phyloP scores from a whole-genome alignment of 2,888 invertebrate genomes.

The Lamellibrachia columna region DNA sequence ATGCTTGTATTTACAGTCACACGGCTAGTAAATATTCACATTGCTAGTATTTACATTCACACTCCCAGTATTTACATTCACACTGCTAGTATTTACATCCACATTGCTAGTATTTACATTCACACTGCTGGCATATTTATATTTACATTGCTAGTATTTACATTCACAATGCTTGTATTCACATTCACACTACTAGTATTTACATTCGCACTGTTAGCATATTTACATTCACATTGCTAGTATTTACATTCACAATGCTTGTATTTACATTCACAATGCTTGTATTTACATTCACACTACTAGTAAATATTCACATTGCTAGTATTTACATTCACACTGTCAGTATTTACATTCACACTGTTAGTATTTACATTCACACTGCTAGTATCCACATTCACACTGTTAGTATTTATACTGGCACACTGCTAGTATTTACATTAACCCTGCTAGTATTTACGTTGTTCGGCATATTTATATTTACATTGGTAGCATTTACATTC shows the following conservation, averaged over 20 bases:
- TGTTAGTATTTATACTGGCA: background rate
- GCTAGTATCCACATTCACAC: background rate
- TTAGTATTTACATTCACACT: background rate
- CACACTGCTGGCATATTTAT: background rate
- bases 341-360: background rate
- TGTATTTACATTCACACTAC: background rate
- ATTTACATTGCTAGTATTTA: background rate
- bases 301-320: background rate
- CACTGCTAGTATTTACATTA: background rate
- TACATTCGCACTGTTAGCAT: background rate
- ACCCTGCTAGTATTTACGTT: background rate
- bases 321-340: background rate
- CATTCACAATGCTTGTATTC: background rate
- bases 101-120: background rate
- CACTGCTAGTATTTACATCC: background rate
- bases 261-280: background rate
- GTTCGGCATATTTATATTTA: background rate
- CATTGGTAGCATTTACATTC: too few relatives aligned
- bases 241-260: background rate
- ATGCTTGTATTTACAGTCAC: background rate
- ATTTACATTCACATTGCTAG: background rate
- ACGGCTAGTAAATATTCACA: background rate
- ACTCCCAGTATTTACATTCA: background rate
- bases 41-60: background rate
- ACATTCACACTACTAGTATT: background rate